Conservation (phyloP, 2,888 invertebrate species). For the Tenthredo mesomela region DNA sequence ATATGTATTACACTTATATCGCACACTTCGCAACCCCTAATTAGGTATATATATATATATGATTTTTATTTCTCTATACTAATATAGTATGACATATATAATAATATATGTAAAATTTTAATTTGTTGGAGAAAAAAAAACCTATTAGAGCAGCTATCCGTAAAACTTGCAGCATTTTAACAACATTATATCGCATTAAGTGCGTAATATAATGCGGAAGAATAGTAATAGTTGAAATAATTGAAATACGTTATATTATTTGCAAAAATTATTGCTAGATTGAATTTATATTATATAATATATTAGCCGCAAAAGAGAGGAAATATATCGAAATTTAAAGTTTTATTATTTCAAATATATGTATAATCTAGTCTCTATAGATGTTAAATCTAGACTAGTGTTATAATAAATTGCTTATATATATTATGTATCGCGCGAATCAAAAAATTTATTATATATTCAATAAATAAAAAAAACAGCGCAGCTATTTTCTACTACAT, state of each 20-base stretch:
- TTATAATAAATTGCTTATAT: neutral
- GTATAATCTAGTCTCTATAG: slow-evolving; percentile 2
- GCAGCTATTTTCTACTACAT: slow-evolving; percentile 6
- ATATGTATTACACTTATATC: neutral
- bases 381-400: neutral
- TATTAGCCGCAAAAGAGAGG: neutral
- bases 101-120: neutral
- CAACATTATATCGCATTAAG: too few species aligned
- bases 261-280: too few species aligned
- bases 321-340: slow-evolving; percentile 1
- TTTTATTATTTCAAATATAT: neutral
- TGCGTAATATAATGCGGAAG: neutral
- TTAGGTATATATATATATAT: neutral
- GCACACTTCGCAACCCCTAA: neutral
- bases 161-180: too few species aligned
- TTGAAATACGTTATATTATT: too few species aligned
- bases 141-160: neutral
- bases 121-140: neutral
- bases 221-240: too few species aligned
- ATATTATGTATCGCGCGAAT: neutral
- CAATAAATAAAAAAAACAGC: neutral
- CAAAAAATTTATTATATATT: neutral
- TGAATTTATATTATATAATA: neutral
- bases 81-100: neutral
- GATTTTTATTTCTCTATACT: neutral